Base-by-base conservation (phyloP, 1,140 invertebrate species). In the Ladona fulva region DNA sequence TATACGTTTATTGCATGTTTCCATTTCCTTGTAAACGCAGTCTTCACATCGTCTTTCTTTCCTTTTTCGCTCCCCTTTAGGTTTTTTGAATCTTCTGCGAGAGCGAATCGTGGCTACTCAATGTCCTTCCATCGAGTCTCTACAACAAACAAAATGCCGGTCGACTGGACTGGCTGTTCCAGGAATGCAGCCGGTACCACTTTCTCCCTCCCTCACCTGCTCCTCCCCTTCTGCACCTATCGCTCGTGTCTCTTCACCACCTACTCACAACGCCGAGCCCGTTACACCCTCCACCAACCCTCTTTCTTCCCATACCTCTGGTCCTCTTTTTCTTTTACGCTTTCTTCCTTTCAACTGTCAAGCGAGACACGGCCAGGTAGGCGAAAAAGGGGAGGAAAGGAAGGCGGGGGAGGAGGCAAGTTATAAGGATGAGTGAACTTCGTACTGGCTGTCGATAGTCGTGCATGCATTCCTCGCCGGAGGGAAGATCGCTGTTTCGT, bases 71-170 rank as follows among this genome's bases (percentile, higher is more conserved):
- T 66, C 52, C 52, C 3, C 52, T 12, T 1, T 3, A 12, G 14
- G 5, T 66, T 6, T 22, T 66, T 22, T 12, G 5, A 19, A 16
- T 22, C 16, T 66, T 22, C 52, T 66, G 52, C 52, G 52, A 19
- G 52, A 22, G 52, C 5, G n/a, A 22, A 16, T 66, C 52, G 52
- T 22, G 52, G 52, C 52, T 22, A 66, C 52, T 66, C 52, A 5
- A 12, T 66, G 16, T 66, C 52, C 29, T 37, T 37, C 29, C 29
- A 37, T 37, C 29, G 29, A 8, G 29, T 8, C 14, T 22, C 52
- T 22, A 66, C 52, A 66, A 66, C 52, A 66, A 66, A 66, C 52
- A 66, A 66, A 66, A 66, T 66, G 52, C 52, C 52, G 52, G 52
- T 66, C 52, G 10, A 19, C 44, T 19, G 52, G 52, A 66, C 52